Percentiles rank a stretch among this genome's conserved stretches.
phyloP scores from a whole-genome alignment of 37 sponge, comb jelly and placozoan species.

The Oopsacas minuta region DNA sequence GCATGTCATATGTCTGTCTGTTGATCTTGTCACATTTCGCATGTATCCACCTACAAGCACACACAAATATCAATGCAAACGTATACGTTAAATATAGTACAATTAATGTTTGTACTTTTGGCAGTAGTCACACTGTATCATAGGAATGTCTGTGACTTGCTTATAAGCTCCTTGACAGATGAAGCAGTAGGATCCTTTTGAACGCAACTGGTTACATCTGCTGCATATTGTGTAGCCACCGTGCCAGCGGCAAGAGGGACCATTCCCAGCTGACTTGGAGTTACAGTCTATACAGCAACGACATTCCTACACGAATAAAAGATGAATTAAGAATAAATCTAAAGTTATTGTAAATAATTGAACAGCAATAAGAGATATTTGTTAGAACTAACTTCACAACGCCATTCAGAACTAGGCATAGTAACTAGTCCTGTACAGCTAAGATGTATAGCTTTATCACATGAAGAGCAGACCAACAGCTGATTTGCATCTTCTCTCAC shows the following conservation, averaged over 20 bases:
- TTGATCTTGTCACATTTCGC: not conserved
- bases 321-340: too few species aligned
- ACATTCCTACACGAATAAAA: not conserved
- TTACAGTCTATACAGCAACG: not conserved
- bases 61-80: not conserved
- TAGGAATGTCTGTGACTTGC: constrained; percentile 6
- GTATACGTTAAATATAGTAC: not conserved
- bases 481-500: not conserved
- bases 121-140: constrained; percentile 18
- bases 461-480: constrained; percentile 11
- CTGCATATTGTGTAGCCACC: constrained; percentile 1
- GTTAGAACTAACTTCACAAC: not conserved
- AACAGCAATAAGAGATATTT: too few species aligned
- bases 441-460: constrained; percentile 11
- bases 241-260: constrained; percentile 15
- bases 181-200: not conserved
- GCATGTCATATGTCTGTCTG: not conserved
- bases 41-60: not conserved
- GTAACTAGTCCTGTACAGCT: not conserved
- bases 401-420: constrained; percentile 1
- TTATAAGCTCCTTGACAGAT: constrained; percentile 13
- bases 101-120: too few species aligned
- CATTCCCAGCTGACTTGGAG: constrained; percentile 8
- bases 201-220: not conserved
- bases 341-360: too few species aligned